These are phyloP conservation scores for Lamellibrachia satsuma DNA, from an alignment of 2,888 invertebrate species.

Conservation along the genomic window DNA sequence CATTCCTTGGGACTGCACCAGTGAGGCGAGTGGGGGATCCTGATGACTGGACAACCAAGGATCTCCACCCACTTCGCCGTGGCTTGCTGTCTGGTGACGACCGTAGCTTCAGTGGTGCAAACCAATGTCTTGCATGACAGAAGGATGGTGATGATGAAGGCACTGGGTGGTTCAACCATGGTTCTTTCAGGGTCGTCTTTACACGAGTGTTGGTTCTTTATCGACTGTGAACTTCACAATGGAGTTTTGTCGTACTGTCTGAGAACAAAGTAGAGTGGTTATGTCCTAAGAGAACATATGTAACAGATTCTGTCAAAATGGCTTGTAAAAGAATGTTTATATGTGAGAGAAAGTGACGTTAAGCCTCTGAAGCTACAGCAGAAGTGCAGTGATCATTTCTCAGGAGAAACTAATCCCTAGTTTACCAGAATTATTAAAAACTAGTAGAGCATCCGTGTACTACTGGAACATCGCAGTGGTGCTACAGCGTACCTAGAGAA, in stretches of 20 bases:
- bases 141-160: neutral
- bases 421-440: neutral
- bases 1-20: too few relatives aligned
- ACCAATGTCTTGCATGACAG: too few relatives aligned
- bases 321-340: neutral
- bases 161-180: neutral
- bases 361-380: neutral
- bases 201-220: neutral
- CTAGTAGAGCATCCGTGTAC: neutral
- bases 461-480: too few relatives aligned
- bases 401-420: neutral
- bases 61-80: too few relatives aligned
- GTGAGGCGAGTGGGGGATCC: too few relatives aligned
- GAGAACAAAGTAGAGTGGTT: neutral
- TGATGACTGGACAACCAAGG: too few relatives aligned
- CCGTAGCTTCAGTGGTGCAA: too few relatives aligned
- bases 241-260: slow-evolving; percentile 2
- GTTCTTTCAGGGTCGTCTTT: neutral
- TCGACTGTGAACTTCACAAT: neutral
- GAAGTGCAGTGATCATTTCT: neutral
- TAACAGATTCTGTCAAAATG: neutral
- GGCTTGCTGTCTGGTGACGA: too few relatives aligned
- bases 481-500: neutral
- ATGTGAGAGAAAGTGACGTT: neutral
- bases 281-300: neutral